phyloP scores from a whole-genome alignment of 2,113 vertebrate species.

The Oreochromis aureus region DNA sequence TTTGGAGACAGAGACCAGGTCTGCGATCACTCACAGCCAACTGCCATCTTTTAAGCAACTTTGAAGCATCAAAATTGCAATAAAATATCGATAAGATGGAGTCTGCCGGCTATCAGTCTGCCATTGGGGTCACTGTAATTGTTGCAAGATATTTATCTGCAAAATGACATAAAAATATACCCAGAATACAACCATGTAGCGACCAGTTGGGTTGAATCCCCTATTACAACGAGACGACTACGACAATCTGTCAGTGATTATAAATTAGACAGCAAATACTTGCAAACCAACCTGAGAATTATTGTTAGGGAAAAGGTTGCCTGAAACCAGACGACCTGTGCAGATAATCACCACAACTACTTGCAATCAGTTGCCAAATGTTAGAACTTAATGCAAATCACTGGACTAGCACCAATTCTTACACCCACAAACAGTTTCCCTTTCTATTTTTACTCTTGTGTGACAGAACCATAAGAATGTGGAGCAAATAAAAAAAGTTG shows the following conservation, averaged over 20 bases:
- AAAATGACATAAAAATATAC: background rate
- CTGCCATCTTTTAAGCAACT: background rate
- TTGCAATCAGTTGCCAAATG: background rate
- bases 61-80: background rate
- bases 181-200: background rate
- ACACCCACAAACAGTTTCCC: background rate
- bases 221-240: background rate
- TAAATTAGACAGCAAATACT: background rate
- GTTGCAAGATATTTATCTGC: background rate
- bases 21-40: background rate
- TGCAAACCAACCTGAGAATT: background rate
- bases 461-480: background rate
- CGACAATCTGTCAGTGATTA: background rate
- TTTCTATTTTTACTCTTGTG: background rate
- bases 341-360: background rate
- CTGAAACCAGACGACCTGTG: background rate
- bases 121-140: background rate
- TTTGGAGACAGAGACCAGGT: background rate
- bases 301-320: background rate
- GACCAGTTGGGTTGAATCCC: background rate
- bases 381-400: background rate
- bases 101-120: background rate
- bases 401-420: background rate
- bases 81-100: background rate
- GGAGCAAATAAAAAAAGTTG: background rate